Percentiles rank a stretch among this genome's conserved stretches.
Evolutionary conservation across 1,140 invertebrate species (phyloP).

Genomic region (Drosophila truncata): DNA sequence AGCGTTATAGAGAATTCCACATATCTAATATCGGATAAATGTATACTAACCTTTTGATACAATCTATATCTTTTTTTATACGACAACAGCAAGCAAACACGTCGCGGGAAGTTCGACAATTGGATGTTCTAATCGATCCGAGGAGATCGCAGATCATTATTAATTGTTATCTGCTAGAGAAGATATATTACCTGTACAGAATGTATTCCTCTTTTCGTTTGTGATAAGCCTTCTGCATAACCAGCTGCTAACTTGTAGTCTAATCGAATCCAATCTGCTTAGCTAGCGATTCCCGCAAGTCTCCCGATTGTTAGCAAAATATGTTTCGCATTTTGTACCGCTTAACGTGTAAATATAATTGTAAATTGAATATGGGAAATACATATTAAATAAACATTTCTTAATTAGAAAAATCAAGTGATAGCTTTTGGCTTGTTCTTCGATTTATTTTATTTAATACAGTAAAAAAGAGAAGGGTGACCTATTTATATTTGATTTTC

Average conservation of each 20-base stretch:
- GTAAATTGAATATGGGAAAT: slow-evolving; percentile 60
- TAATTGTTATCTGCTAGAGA: slow-evolving; percentile 35
- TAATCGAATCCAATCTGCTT: slow-evolving; percentile 56
- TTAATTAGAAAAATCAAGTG: slow-evolving; percentile 22
- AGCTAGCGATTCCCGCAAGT: slow-evolving; percentile 39
- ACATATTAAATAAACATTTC: slow-evolving; percentile 68
- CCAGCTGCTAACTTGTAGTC: slow-evolving; percentile 57
- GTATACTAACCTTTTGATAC: slow-evolving; percentile 51
- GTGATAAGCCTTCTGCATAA: slow-evolving; percentile 62
- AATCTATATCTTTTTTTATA: slow-evolving; percentile 47
- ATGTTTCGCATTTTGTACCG: slow-evolving; percentile 59
- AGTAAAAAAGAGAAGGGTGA: neutral
- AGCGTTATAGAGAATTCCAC: slow-evolving; percentile 42
- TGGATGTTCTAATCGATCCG: slow-evolving; percentile 76
- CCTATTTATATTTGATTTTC: neutral
- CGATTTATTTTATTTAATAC: neutral
- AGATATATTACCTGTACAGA: slow-evolving; percentile 56
- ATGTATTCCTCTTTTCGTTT: slow-evolving; percentile 59
- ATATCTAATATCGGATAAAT: slow-evolving; percentile 23
- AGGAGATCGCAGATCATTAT: neutral
- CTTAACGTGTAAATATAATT: slow-evolving; percentile 50
- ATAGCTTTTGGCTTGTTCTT: neutral
- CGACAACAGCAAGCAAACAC: slow-evolving; percentile 73
- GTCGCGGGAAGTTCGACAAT: slow-evolving; percentile 82
- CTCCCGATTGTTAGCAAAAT: slow-evolving; percentile 65